phyloP scores from a whole-genome alignment of 2,888 invertebrate species.

The Polydrusus cervinus region DNA sequence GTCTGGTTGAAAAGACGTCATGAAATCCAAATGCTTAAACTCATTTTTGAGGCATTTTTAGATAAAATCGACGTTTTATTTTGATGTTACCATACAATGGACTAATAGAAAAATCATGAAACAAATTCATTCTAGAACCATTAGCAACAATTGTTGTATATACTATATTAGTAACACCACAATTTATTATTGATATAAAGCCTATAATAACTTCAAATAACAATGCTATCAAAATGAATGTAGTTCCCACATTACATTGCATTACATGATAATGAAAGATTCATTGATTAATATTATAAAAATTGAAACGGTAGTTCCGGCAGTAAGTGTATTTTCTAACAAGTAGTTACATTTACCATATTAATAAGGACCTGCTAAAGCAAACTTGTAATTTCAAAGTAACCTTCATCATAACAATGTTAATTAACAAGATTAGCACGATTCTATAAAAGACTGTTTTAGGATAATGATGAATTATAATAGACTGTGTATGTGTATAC shows the following conservation, averaged over 20 bases:
- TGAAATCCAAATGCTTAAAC: too few species aligned
- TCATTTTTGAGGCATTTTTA: too few species aligned
- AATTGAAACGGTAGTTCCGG: slow-evolving; percentile 47
- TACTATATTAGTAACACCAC: slow-evolving; percentile 3
- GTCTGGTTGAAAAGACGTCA: too few species aligned
- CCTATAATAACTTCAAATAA: background rate
- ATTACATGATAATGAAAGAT: slow-evolving; percentile 11
- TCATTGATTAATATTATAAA: slow-evolving; percentile 23
- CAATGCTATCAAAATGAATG: slow-evolving; percentile 18
- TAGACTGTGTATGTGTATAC: background rate
- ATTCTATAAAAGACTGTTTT: slow-evolving; percentile 28
- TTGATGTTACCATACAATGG: too few species aligned
- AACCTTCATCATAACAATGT: slow-evolving; percentile 48
- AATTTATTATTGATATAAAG: slow-evolving; percentile 12
- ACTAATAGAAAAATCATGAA: too few species aligned
- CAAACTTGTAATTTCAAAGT: slow-evolving; percentile 42
- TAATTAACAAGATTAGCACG: slow-evolving; percentile 45
- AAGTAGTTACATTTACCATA: slow-evolving; percentile 37
- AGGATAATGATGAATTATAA: background rate
- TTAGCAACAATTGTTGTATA: too few species aligned
- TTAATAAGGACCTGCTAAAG: slow-evolving; percentile 32
- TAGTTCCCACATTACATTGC: slow-evolving; percentile 23
- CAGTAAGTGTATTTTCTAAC: slow-evolving; percentile 48
- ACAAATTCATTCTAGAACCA: too few species aligned
- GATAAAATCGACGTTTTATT: too few species aligned